Evolutionary conservation across 64 coral and sea anemone genomes (phyloP), one percentile per base, ranked within the genome.

Genomic region (Stichodactyla helianthus): DNA sequence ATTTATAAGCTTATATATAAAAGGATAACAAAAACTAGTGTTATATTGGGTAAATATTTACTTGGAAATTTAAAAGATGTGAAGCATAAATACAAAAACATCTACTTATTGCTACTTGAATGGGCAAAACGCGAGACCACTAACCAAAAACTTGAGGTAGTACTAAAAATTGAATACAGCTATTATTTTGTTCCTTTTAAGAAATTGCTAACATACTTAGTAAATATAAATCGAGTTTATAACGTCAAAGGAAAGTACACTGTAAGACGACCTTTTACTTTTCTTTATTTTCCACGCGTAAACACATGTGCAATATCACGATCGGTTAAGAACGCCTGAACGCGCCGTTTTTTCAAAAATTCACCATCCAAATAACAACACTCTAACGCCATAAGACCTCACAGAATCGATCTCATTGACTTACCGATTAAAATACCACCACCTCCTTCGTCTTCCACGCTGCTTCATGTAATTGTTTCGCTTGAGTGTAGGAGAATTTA

Each of bases 391-490:
- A 74, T 23, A 6, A 74, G 23, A 74, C 12, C 19, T 22, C 20
- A 23, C 5, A 25, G 2, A 25, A 10, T 6, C 26, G 7, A 10
- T 74, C 25, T 23, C 17, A 60, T 35, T 44, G 53, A 84, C 83
- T 84, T 63, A 84, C 83, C 83, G 83, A 62, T 84, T 84, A 58
- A 84, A 84, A 31, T 84, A 84, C 83, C 83, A 84, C 83, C 83
- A 84, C 22, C 20, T 58, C 54, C 53, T 60, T 84, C 83, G 44
- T 63, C 83, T 84, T 35, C 54, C 31, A 17, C 59, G 1, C 55
- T 31, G 55, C 61, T 84, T 84, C 54, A 84, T 25, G 83, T 84
- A 63, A 60, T 16, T 54, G 27, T 63, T 62, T 84, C 55, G 56
- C 61, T 84, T 84, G 54, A 84, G 6, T 59, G 52, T 60, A 9